Evolutionary conservation across 2,113 vertebrate species (phyloP).

Genomic region (Sceloporus tristichus): DNA sequence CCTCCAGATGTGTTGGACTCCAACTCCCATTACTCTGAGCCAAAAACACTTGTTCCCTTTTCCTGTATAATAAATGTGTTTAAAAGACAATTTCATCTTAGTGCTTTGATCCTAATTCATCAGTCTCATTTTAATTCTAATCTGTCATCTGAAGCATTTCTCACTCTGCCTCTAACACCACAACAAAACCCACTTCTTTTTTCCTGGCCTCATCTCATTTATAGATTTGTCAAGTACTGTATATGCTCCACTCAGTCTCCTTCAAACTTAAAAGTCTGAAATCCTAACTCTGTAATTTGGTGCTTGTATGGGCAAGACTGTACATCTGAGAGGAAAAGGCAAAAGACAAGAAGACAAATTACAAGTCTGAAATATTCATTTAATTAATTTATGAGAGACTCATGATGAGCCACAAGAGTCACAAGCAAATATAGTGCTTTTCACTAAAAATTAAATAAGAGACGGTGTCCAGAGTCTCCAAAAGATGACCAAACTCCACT

Average conservation of each 20-base stretch:
- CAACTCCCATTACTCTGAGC: too few species aligned
- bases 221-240: not conserved
- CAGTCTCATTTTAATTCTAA: not conserved
- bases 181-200: not conserved
- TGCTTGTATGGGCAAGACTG: not conserved
- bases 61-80: not conserved
- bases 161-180: not conserved
- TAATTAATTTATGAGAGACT: not conserved
- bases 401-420: not conserved
- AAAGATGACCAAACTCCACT: not conserved
- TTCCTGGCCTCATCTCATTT: not conserved
- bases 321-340: not conserved
- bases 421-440: not conserved
- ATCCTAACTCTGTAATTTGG: not conserved
- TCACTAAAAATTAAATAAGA: not conserved
- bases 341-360: not conserved
- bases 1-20: not conserved
- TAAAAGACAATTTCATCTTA: not conserved
- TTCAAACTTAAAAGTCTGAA: constrained; percentile 4
- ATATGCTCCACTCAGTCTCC: not conserved
- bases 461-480: not conserved
- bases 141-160: not conserved
- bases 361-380: not conserved
- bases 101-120: constrained; percentile 7
- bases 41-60: not conserved